These are phyloP conservation scores for Apamea epomidion DNA, from an alignment of 2,888 invertebrate genomes.

Conservation along the genomic window DNA sequence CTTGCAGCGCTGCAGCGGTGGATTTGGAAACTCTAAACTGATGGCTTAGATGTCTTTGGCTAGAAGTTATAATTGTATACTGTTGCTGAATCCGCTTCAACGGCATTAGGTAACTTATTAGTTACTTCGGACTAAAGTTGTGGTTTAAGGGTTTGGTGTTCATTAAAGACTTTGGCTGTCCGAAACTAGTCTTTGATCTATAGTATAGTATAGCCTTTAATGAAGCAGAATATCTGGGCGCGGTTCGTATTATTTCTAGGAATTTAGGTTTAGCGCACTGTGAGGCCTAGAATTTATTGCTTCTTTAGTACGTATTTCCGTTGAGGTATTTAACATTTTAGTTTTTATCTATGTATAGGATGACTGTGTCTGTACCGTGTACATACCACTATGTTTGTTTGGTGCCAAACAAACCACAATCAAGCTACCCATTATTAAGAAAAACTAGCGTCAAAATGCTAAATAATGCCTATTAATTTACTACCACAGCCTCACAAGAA, in stretches of 20 bases:
- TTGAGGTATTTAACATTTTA: not conserved
- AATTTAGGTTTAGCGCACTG: not conserved
- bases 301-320: not conserved
- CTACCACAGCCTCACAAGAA: slow-evolving; percentile 34
- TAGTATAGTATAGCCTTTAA: not conserved
- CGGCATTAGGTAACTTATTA: slow-evolving; percentile 48
- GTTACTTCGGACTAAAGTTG: slow-evolving; percentile 36
- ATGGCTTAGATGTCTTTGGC: slow-evolving; percentile 37
- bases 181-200: slow-evolving; percentile 35
- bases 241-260: slow-evolving; percentile 12
- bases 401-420: not conserved
- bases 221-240: slow-evolving; percentile 20
- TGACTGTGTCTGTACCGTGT: not conserved
- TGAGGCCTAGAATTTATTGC: slow-evolving; percentile 3
- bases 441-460: slow-evolving; percentile 37
- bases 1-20: slow-evolving; percentile 43
- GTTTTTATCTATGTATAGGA: not conserved
- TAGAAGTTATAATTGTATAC: slow-evolving; percentile 50
- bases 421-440: slow-evolving; percentile 19
- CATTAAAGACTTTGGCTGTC: slow-evolving; percentile 28
- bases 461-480: slow-evolving; percentile 50
- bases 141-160: slow-evolving; percentile 34
- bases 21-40: slow-evolving; percentile 51
- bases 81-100: slow-evolving; percentile 42
- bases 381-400: not conserved